A percentile compares a stretch with the other conserved stretches of the same genome.
Conservation (phyloP, 1,140 invertebrate species). For the Ceratoteleas bidentatus region DNA sequence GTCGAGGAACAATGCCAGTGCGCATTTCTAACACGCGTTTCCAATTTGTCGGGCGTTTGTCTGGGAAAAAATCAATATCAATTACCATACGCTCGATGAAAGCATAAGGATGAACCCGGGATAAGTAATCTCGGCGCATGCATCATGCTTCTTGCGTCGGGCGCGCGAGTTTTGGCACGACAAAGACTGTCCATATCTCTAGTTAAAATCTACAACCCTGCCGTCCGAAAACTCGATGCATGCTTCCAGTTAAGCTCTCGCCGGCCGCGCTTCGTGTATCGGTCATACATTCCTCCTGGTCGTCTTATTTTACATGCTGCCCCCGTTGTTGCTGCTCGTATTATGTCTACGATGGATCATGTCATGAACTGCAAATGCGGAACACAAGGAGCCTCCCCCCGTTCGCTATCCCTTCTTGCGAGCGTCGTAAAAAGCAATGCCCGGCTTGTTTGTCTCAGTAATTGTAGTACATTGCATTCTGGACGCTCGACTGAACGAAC, state of each 20-base stretch:
- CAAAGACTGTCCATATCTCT: slow-evolving; percentile 73
- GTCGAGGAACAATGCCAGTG: too few species aligned
- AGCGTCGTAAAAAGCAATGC: slow-evolving; percentile 37
- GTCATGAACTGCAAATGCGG: slow-evolving; percentile 54
- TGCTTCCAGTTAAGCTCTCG: slow-evolving; percentile 64
- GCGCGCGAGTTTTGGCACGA: slow-evolving; percentile 76
- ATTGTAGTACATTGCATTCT: slow-evolving; percentile 38
- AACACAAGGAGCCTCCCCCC: slow-evolving; percentile 39
- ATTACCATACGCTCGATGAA: slow-evolving; percentile 37
- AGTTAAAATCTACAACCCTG: slow-evolving; percentile 70
- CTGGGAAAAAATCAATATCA: slow-evolving; percentile 24
- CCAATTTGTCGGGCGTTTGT: too few species aligned
- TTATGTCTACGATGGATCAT: slow-evolving; percentile 75
- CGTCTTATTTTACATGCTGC: slow-evolving; percentile 67
- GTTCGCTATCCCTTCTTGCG: slow-evolving; percentile 22
- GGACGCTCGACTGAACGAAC: slow-evolving; percentile 33
- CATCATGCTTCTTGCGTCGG: slow-evolving; percentile 57
- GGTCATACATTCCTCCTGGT: slow-evolving; percentile 68
- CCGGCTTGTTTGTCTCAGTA: slow-evolving; percentile 35
- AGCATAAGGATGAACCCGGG: slow-evolving; percentile 38
- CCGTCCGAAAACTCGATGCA: slow-evolving; percentile 63
- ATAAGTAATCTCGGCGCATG: slow-evolving; percentile 49
- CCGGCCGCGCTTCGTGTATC: slow-evolving; percentile 67
- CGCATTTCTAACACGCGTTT: too few species aligned
- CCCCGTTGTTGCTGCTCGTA: slow-evolving; percentile 69